Conservation (phyloP, 2,888 invertebrate genomes). For the Limnephilus marmoratus region DNA sequence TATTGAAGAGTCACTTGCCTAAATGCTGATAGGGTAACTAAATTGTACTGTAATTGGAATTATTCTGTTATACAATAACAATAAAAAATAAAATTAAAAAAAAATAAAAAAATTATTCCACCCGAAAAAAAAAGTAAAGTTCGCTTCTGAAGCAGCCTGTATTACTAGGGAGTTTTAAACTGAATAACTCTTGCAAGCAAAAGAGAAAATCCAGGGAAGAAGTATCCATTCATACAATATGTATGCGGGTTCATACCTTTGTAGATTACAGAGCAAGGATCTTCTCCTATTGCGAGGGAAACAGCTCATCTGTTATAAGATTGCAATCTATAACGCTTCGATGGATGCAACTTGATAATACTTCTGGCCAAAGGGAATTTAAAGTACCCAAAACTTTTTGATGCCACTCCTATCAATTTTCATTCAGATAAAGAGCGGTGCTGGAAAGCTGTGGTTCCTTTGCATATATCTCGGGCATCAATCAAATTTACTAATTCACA, state of each 20-base stretch:
- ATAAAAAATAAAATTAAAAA: too few relatives aligned
- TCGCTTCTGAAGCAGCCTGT: neutral
- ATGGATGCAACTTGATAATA: neutral
- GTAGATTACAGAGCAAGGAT: neutral
- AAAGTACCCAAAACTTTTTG: neutral
- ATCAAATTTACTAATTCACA: too few relatives aligned
- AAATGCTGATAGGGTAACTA: too few relatives aligned
- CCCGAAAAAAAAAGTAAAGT: too few relatives aligned
- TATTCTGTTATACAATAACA: too few relatives aligned
- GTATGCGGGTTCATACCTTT: constrained; percentile 33
- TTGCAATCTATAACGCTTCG: neutral
- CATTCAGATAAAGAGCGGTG: neutral
- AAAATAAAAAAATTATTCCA: too few relatives aligned
- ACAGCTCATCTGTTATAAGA: neutral
- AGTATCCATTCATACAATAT: constrained; percentile 10
- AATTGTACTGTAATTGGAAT: too few relatives aligned
- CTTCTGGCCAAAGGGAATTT: neutral
- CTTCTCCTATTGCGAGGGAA: neutral
- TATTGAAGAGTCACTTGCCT: too few relatives aligned
- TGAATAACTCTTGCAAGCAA: neutral
- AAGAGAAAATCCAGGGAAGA: constrained; percentile 29
- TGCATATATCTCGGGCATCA: neutral
- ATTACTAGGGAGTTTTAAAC: neutral
- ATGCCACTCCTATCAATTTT: neutral
- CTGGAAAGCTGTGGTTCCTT: neutral